These are phyloP conservation scores for Pangasius djambal DNA, from an alignment of 2,797 vertebrate species.

Conservation along the genomic window DNA sequence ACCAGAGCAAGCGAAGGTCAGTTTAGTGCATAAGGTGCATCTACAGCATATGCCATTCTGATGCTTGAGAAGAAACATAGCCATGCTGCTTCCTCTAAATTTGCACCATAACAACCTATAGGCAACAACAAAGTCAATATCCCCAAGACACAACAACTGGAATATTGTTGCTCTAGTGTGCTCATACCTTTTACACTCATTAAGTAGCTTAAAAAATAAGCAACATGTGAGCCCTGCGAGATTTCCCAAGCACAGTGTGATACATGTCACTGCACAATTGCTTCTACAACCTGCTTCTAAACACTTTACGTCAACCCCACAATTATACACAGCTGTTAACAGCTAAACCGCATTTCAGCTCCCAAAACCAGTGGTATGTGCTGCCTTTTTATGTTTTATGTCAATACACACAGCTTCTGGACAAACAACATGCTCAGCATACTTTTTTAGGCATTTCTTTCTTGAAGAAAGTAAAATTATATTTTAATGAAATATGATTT, in stretches of 20 bases:
- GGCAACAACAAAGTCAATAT: background rate
- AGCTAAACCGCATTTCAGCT: background rate
- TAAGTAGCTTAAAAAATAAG: background rate
- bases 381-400: background rate
- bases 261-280: background rate
- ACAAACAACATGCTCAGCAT: background rate
- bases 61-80: background rate
- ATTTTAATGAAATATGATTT: background rate
- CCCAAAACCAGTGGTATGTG: background rate
- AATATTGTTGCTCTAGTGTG: background rate
- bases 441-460: background rate
- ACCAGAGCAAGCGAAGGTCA: constrained; percentile 4
- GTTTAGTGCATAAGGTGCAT: background rate
- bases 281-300: background rate
- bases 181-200: background rate
- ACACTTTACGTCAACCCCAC: background rate
- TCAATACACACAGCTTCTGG: background rate
- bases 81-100: background rate
- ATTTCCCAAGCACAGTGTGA: background rate
- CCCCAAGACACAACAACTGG: background rate
- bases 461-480: background rate
- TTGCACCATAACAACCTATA: background rate
- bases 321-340: constrained; percentile 13
- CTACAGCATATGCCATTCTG: background rate
- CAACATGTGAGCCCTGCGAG: background rate